phyloP scores from a whole-genome alignment of 2,888 invertebrate genomes.

The Argyresthia goedartella region DNA sequence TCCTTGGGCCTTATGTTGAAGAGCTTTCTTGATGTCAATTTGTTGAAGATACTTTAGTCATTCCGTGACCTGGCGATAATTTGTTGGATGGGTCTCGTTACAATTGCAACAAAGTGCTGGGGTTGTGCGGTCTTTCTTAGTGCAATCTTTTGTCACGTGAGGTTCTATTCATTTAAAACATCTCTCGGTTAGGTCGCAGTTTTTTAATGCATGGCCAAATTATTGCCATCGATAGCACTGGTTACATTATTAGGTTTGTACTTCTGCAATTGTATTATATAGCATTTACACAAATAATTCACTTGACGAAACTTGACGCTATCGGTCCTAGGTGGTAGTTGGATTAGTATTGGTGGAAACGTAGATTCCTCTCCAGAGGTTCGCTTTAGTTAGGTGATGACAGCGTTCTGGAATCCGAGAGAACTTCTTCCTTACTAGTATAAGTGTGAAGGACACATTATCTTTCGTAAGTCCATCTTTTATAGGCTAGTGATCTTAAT shows the following conservation, averaged over 20 bases:
- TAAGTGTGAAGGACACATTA: neutral
- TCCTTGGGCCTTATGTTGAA: too few species aligned
- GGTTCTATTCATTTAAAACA: neutral
- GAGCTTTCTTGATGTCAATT: neutral
- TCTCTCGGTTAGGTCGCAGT: neutral
- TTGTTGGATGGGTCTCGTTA: neutral
- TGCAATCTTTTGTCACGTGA: neutral
- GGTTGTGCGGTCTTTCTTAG: neutral
- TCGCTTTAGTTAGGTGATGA: too few species aligned
- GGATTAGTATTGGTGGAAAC: neutral
- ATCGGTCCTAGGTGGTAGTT: neutral
- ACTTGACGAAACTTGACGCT: neutral
- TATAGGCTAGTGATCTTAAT: slow-evolving; percentile 5
- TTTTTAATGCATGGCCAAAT: neutral
- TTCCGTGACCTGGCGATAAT: neutral
- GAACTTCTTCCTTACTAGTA: slow-evolving; percentile 6
- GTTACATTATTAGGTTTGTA: neutral
- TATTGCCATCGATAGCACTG: neutral
- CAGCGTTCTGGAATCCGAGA: too few species aligned
- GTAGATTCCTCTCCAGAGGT: too few species aligned
- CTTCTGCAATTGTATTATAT: neutral
- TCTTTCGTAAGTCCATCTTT: slow-evolving; percentile 4
- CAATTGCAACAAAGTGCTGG: neutral
- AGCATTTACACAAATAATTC: neutral
- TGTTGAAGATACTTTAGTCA: neutral